Evolutionary conservation across 1,140 invertebrate genomes (phyloP).

Genomic region (Ceratoteleas bidentatus): DNA sequence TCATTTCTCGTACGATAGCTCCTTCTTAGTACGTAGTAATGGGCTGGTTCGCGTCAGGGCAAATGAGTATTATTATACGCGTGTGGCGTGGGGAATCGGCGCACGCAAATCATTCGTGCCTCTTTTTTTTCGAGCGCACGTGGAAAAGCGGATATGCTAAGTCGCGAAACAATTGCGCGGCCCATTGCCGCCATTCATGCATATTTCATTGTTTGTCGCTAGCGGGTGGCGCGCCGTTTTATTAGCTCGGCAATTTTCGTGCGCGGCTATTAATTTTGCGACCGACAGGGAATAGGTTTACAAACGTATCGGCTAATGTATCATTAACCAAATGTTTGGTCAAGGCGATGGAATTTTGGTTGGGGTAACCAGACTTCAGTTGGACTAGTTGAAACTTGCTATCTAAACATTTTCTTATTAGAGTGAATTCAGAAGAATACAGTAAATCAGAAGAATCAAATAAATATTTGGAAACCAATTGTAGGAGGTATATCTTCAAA

Average conservation of each 20-base stretch:
- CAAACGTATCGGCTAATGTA: too few relatives aligned
- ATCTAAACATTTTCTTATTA: too few relatives aligned
- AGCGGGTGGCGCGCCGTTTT: conserved; percentile 25
- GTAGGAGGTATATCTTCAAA: too few relatives aligned
- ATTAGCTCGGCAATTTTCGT: conserved; percentile 1
- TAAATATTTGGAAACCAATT: too few relatives aligned
- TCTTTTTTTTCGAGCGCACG: conserved; percentile 40
- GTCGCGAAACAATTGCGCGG: conserved; percentile 32
- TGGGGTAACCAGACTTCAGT: too few relatives aligned
- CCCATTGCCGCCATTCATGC: conserved; percentile 39
- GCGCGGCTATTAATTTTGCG: too few relatives aligned
- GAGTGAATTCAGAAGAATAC: too few relatives aligned
- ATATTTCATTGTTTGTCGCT: conserved; percentile 52
- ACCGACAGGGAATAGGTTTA: too few relatives aligned
- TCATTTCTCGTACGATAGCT: conserved; percentile 55
- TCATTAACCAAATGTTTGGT: too few relatives aligned
- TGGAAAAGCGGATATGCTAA: conserved; percentile 33
- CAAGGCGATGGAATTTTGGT: too few relatives aligned
- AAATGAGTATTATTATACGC: conserved; percentile 62
- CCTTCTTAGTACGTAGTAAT: conserved; percentile 38
- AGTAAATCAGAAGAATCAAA: too few relatives aligned
- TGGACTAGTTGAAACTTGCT: too few relatives aligned
- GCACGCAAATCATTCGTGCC: conserved; percentile 43
- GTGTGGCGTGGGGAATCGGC: conserved; percentile 44
- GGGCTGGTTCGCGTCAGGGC: conserved; percentile 42